A percentile compares a stretch with the other conserved stretches of the same genome.
These are phyloP conservation scores for Mus spicilegus DNA, from an alignment of 2,113 vertebrate genomes.

Conservation along the genomic window DNA sequence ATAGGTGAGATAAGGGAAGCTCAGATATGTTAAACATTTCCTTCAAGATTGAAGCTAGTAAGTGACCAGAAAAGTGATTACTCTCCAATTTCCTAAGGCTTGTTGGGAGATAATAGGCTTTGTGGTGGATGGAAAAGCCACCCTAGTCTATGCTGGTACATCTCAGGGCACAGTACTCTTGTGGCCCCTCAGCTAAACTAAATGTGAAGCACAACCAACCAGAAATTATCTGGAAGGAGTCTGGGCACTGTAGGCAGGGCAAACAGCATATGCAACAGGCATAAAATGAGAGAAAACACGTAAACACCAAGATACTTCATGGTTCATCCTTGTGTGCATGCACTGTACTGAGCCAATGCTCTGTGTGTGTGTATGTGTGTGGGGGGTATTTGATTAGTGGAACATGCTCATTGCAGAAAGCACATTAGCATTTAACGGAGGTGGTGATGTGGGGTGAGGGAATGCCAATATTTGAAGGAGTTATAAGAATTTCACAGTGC, in stretches of 20 bases:
- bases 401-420: constrained; percentile 20
- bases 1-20: background rate
- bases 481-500: background rate
- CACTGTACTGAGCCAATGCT: background rate
- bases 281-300: background rate
- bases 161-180: background rate
- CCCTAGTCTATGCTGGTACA: background rate
- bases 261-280: background rate
- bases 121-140: background rate
- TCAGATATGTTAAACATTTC: background rate
- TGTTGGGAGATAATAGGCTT: background rate
- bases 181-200: background rate
- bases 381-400: background rate
- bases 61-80: background rate
- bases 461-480: background rate
- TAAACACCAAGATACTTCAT: background rate
- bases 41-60: background rate
- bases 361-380: too few relatives aligned
- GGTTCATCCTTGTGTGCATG: background rate
- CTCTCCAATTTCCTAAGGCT: background rate
- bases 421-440: background rate
- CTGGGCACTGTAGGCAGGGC: background rate
- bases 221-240: background rate
- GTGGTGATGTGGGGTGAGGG: background rate
- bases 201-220: background rate